Conservation (phyloP, 2,888 invertebrate genomes). For the Tachina lurida region DNA sequence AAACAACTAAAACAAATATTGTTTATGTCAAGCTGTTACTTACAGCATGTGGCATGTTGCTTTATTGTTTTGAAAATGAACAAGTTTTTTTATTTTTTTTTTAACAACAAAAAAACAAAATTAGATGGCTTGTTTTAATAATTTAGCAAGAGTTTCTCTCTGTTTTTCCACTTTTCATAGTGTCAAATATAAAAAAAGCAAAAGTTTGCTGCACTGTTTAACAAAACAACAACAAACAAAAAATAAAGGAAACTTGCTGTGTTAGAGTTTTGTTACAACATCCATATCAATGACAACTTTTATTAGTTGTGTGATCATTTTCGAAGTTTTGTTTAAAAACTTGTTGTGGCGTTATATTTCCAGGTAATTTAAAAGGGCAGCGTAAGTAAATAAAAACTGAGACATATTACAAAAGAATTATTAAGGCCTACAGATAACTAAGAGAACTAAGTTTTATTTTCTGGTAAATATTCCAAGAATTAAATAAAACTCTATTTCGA, state of each 20-base stretch:
- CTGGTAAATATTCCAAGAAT: too few relatives aligned
- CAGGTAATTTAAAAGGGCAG: not conserved
- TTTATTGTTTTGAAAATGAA: constrained; percentile 53
- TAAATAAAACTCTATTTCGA: too few relatives aligned
- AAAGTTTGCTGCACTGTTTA: constrained; percentile 1
- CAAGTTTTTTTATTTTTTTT: constrained; percentile 20
- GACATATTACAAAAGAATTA: not conserved
- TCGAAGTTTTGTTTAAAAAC: not conserved
- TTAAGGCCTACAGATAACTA: too few relatives aligned
- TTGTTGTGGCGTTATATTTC: not conserved
- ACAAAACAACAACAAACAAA: constrained; percentile 6
- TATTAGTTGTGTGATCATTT: constrained; percentile 27
- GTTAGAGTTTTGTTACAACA: constrained; percentile 29
- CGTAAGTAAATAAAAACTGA: not conserved
- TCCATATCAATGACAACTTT: constrained; percentile 52
- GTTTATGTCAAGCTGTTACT: constrained; percentile 63
- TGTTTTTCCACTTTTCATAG: constrained; percentile 3
- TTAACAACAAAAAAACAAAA: not conserved
- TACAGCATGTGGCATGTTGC: constrained; percentile 60
- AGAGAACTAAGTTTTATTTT: too few relatives aligned
- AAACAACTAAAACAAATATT: constrained; percentile 55
- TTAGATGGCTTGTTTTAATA: constrained; percentile 58
- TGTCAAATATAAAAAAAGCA: constrained; percentile 15
- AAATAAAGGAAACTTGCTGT: constrained; percentile 31
- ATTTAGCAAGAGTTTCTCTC: constrained; percentile 39